These are phyloP conservation scores for Panurus biarmicus DNA, from an alignment of 2,113 vertebrate species.

Conservation along the genomic window DNA sequence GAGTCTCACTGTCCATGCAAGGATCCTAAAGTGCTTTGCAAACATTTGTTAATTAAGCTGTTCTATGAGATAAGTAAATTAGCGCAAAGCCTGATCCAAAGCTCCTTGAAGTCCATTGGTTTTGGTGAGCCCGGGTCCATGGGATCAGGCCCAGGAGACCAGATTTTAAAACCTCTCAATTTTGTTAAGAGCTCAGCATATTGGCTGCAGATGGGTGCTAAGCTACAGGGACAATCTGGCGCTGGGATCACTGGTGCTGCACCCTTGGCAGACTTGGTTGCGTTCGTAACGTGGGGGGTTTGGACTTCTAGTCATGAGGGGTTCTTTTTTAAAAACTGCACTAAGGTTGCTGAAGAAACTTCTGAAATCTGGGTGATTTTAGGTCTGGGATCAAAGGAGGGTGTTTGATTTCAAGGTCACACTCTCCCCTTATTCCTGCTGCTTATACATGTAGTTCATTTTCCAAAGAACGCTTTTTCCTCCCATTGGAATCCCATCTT, in stretches of 20 bases:
- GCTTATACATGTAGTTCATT: not conserved
- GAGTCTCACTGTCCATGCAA: not conserved
- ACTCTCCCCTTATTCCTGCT: not conserved
- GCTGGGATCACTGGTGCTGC: not conserved
- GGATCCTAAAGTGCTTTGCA: slow-evolving; percentile 19
- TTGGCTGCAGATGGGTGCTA: slow-evolving; percentile 7
- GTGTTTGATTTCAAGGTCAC: not conserved
- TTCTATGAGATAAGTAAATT: slow-evolving; percentile 35
- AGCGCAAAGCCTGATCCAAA: not conserved
- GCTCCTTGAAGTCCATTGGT: slow-evolving; percentile 1
- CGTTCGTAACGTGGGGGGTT: fast-evolving
- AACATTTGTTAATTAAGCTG: slow-evolving; percentile 52
- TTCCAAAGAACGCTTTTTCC: not conserved
- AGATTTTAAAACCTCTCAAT: not conserved
- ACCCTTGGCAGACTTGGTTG: not conserved
- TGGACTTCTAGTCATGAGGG: not conserved
- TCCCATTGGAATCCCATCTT: not conserved
- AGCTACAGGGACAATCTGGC: slow-evolving; percentile 5
- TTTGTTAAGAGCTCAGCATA: slow-evolving; percentile 29
- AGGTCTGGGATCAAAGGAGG: not conserved
- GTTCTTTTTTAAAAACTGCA: not conserved
- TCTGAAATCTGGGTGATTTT: not conserved
- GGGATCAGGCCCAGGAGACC: not conserved
- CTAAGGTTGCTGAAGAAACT: not conserved
- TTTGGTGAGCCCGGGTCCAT: not conserved